phyloP scores from a whole-genome alignment of 2,888 invertebrate species.

The Pachymerium ferrugineum region DNA sequence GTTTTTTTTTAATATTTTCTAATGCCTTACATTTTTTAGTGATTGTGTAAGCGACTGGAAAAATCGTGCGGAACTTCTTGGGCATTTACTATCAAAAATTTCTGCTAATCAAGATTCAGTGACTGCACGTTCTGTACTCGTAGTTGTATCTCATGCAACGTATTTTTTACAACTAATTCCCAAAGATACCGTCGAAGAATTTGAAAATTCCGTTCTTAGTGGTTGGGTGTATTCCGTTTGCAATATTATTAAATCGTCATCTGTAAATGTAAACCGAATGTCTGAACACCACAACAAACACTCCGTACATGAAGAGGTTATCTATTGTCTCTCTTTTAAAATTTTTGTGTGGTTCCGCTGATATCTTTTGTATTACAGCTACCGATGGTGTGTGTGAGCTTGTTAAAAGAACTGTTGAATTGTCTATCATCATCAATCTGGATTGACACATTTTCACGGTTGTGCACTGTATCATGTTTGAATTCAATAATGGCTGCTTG shows the following conservation, averaged over 20 bases:
- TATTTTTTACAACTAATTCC: slow-evolving; percentile 17
- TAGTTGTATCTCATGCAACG: background rate
- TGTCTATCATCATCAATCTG: background rate
- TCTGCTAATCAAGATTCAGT: slow-evolving; percentile 20
- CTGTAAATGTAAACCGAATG: background rate
- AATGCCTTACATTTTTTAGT: background rate
- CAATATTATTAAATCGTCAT: background rate
- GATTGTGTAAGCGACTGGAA: slow-evolving; percentile 25
- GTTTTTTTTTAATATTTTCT: background rate
- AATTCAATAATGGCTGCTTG: background rate
- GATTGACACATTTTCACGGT: slow-evolving; percentile 4
- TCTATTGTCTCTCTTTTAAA: background rate
- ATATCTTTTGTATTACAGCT: slow-evolving; percentile 11
- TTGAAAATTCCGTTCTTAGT: background rate
- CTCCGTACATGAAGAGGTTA: background rate
- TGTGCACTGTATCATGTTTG: slow-evolving; percentile 12
- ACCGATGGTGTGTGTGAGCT: slow-evolving; percentile 21
- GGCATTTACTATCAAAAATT: background rate
- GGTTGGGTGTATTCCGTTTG: background rate
- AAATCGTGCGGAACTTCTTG: background rate
- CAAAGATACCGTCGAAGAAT: background rate
- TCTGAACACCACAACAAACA: background rate
- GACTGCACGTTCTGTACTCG: background rate
- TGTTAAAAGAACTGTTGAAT: slow-evolving; percentile 11
- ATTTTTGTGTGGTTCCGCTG: background rate